Conservation (phyloP, 2,797 vertebrate genomes). For the Notolepis coatsorum region DNA sequence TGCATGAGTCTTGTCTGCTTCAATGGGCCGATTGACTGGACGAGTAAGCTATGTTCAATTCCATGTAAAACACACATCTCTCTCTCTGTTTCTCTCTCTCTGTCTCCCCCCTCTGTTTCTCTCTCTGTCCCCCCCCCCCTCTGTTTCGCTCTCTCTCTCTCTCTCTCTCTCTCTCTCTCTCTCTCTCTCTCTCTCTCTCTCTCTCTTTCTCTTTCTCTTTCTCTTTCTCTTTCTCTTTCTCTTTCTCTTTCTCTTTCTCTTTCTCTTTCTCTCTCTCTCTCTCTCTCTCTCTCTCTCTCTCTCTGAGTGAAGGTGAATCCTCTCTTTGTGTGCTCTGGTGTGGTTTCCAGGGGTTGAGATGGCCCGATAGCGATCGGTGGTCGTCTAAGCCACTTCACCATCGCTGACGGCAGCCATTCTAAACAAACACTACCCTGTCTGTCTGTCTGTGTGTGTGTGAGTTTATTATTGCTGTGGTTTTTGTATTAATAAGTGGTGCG, state of each 20-base stretch:
- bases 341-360: slow-evolving; percentile 52
- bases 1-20: neutral
- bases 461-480: slow-evolving; percentile 49
- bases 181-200: neutral
- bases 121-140: neutral
- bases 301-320: slow-evolving; percentile 48
- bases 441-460: slow-evolving; percentile 10
- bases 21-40: neutral
- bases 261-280: neutral
- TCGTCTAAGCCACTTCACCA: slow-evolving; percentile 55
- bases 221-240: neutral
- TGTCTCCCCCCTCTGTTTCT: neutral
- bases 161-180: slow-evolving; percentile 6
- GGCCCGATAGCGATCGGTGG: slow-evolving; percentile 55
- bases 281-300: slow-evolving; percentile 11
- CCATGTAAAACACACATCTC: neutral
- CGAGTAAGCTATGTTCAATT: neutral
- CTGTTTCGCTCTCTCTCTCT: neutral
- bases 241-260: neutral
- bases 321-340: slow-evolving; percentile 51
- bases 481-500: slow-evolving; percentile 20
- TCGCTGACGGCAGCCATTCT: slow-evolving; percentile 45
- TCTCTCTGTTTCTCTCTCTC: neutral
- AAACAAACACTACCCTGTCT: slow-evolving; percentile 59
- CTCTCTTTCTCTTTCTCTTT: neutral